phyloP scores from a whole-genome alignment of 2,113 vertebrate genomes.

The cattle (Bos taurus) region DNA sequence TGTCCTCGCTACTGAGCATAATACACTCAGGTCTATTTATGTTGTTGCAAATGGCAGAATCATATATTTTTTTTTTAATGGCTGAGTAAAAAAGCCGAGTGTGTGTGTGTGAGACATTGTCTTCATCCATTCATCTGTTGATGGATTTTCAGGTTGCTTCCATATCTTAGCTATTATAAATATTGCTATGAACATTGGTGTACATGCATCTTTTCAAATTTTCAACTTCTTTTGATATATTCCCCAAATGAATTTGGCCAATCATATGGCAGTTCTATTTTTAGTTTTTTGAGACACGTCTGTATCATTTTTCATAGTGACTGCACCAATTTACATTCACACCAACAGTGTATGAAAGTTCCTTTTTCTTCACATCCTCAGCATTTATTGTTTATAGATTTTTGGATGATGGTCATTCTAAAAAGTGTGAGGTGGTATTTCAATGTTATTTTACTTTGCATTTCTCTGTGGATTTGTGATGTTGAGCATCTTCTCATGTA shows the following conservation, averaged over 20 bases:
- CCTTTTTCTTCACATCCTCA: background rate
- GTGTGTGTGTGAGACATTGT: background rate
- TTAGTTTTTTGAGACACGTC: background rate
- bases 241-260: background rate
- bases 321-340: background rate
- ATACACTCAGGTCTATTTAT: background rate
- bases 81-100: background rate
- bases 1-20: background rate
- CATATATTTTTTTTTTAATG: background rate
- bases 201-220: background rate
- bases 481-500: background rate
- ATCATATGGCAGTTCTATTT: background rate
- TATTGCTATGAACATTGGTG: background rate
- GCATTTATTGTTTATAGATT: background rate
- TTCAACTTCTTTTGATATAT: background rate
- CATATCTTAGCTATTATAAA: background rate
- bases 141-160: background rate
- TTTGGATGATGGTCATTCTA: background rate
- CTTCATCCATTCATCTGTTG: background rate
- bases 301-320: background rate
- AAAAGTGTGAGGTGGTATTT: background rate
- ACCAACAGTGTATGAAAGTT: background rate
- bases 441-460: background rate
- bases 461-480: background rate
- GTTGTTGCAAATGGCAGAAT: background rate